Percentiles rank a stretch among this genome's conserved stretches.
These are phyloP conservation scores for Mycetomoellerius zeteki DNA, from an alignment of 1,140 invertebrate species.

Conservation along the genomic window DNA sequence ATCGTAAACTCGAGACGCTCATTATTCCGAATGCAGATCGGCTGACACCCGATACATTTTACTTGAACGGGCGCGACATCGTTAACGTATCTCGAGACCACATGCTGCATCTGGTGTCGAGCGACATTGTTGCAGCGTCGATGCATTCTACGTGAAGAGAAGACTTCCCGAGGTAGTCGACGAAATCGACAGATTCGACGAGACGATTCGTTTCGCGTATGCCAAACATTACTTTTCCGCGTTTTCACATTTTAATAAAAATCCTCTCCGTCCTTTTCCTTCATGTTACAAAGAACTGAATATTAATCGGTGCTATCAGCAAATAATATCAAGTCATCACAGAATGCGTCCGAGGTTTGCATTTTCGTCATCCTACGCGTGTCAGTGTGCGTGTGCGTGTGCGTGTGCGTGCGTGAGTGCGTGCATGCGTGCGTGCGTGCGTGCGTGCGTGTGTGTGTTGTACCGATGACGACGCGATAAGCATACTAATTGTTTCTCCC, in stretches of 20 bases:
- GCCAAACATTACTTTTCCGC: constrained; percentile 70
- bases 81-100: constrained; percentile 28
- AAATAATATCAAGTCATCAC: constrained; percentile 62
- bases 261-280: background rate
- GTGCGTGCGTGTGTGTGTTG: constrained; percentile 28
- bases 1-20: background rate
- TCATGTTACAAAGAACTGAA: constrained; percentile 65
- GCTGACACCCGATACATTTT: constrained; percentile 28
- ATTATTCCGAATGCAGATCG: constrained; percentile 13
- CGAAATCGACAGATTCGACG: constrained; percentile 58
- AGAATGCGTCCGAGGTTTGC: background rate
- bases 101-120: constrained; percentile 17
- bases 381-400: constrained; percentile 70
- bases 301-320: constrained; percentile 71
- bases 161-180: background rate
- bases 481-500: constrained; percentile 76
- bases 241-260: constrained; percentile 74
- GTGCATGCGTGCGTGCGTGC: constrained; percentile 22
- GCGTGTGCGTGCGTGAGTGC: background rate
- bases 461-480: constrained; percentile 52
- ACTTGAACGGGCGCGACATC: constrained; percentile 1
- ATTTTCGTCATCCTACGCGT: constrained; percentile 72
- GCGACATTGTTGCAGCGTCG: background rate
- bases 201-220: constrained; percentile 15
- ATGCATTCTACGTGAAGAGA: background rate